A percentile compares a stretch with the other conserved stretches of the same genome.
Conservation (phyloP, 2,888 invertebrate genomes). For the Agrotis segetum region DNA sequence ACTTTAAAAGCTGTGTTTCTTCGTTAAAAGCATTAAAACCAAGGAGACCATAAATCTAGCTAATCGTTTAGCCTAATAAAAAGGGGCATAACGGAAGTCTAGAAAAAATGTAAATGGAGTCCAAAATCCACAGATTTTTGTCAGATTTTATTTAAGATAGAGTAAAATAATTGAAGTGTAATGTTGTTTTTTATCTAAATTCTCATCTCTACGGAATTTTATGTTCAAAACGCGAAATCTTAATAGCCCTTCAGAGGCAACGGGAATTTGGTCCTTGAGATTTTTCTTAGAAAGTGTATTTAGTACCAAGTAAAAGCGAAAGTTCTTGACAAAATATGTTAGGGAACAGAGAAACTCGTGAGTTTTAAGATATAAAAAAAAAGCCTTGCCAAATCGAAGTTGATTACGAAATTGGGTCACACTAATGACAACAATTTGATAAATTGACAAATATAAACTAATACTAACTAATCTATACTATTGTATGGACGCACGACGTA, state of each 20-base stretch:
- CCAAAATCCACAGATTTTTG: slow-evolving; percentile 26
- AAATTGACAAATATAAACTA: too few species aligned
- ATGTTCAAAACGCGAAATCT: slow-evolving; percentile 43
- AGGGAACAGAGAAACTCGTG: background rate
- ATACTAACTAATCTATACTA: too few species aligned
- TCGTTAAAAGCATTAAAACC: background rate
- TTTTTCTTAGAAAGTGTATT: slow-evolving; percentile 15
- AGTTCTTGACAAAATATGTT: slow-evolving; percentile 4
- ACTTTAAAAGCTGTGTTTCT: slow-evolving; percentile 4
- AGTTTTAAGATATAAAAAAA: background rate
- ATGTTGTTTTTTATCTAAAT: slow-evolving; percentile 58
- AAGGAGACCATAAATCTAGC: slow-evolving; percentile 34
- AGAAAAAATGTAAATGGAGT: slow-evolving; percentile 29
- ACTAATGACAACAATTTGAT: too few species aligned
- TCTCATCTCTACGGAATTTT: slow-evolving; percentile 43
- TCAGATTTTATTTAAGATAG: slow-evolving; percentile 61
- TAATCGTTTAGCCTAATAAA: slow-evolving; percentile 27
- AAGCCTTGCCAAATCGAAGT: background rate
- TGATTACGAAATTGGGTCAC: background rate
- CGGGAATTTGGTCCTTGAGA: slow-evolving; percentile 31
- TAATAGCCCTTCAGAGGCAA: slow-evolving; percentile 44
- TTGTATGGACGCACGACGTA: too few species aligned
- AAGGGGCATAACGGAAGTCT: slow-evolving; percentile 31
- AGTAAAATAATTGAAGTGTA: slow-evolving; percentile 52
- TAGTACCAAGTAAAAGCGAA: slow-evolving; percentile 3